Conservation (phyloP, 2,888 invertebrate genomes). For the Hedya salicella region DNA sequence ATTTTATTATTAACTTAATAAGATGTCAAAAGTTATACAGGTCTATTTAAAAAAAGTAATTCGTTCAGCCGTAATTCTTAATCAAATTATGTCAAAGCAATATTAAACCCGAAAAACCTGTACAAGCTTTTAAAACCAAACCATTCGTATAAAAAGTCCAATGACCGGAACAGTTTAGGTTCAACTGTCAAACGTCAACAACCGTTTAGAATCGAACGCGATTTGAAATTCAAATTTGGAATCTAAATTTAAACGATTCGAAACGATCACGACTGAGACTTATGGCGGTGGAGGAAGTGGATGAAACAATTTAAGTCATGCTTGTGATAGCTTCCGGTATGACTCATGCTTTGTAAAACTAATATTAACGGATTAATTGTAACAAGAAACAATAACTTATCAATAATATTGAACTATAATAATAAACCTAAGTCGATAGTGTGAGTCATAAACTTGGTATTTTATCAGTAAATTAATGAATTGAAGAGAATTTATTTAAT, state of each 20-base stretch:
- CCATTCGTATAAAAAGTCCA: constrained; percentile 41
- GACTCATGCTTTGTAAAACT: too few species aligned
- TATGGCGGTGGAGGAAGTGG: constrained; percentile 24
- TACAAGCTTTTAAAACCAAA: constrained; percentile 24
- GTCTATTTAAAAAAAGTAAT: not conserved
- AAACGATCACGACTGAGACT: constrained; percentile 33
- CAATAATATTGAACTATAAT: too few species aligned
- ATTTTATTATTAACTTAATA: too few species aligned
- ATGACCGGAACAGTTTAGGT: constrained; percentile 51
- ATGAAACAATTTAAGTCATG: constrained; percentile 24
- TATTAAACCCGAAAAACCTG: not conserved
- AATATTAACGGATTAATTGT: too few species aligned
- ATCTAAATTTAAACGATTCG: constrained; percentile 36
- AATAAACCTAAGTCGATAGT: too few species aligned
- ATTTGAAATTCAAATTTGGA: constrained; percentile 66
- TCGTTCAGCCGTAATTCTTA: too few species aligned
- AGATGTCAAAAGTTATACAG: too few species aligned
- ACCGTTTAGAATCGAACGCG: constrained; percentile 56
- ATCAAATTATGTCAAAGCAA: constrained; percentile 9
- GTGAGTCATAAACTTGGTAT: too few species aligned
- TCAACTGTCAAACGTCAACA: constrained; percentile 64
- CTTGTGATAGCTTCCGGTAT: constrained; percentile 20
- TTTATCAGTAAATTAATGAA: too few species aligned
- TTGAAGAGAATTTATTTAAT: too few species aligned
- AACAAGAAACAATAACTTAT: too few species aligned